A percentile compares a stretch with the other conserved stretches of the same genome.
These are phyloP conservation scores for Aviceda subcristata DNA, from an alignment of 2,113 vertebrate species.

Conservation along the genomic window DNA sequence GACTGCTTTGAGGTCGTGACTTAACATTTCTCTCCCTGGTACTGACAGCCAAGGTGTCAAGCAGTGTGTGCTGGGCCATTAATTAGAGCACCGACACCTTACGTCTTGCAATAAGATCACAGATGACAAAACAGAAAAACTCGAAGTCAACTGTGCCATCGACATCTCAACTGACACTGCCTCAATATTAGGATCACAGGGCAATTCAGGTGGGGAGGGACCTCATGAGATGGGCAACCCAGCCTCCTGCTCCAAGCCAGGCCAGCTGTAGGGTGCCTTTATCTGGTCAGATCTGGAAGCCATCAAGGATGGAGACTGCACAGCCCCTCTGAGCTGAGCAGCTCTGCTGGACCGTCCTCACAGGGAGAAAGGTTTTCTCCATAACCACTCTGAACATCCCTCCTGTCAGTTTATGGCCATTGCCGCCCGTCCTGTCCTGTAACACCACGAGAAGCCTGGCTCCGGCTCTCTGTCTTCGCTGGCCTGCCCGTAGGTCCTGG, in stretches of 20 bases:
- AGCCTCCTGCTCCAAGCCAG: neutral
- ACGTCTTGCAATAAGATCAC: neutral
- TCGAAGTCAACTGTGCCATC: neutral
- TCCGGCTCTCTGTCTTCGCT: neutral
- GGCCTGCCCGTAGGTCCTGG: neutral
- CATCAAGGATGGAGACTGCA: neutral
- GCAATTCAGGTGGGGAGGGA: neutral
- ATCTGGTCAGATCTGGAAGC: neutral
- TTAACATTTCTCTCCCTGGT: neutral
- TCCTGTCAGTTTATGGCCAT: too few species aligned
- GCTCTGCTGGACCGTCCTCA: neutral
- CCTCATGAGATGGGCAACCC: neutral
- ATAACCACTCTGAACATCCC: neutral
- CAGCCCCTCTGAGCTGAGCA: neutral
- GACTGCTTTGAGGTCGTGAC: neutral
- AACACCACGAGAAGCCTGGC: neutral
- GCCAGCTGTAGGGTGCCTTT: neutral
- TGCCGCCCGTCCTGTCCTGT: fast-evolving
- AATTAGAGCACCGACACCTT: neutral
- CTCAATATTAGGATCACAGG: neutral
- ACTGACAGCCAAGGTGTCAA: neutral
- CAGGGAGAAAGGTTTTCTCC: too few species aligned
- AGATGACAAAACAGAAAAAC: neutral
- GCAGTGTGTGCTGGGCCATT: fast-evolving
- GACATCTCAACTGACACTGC: neutral